Percentiles rank a stretch among this genome's conserved stretches.
These are phyloP conservation scores for Oreochromis niloticus DNA, from an alignment of 2,113 vertebrate genomes.

Conservation along the genomic window DNA sequence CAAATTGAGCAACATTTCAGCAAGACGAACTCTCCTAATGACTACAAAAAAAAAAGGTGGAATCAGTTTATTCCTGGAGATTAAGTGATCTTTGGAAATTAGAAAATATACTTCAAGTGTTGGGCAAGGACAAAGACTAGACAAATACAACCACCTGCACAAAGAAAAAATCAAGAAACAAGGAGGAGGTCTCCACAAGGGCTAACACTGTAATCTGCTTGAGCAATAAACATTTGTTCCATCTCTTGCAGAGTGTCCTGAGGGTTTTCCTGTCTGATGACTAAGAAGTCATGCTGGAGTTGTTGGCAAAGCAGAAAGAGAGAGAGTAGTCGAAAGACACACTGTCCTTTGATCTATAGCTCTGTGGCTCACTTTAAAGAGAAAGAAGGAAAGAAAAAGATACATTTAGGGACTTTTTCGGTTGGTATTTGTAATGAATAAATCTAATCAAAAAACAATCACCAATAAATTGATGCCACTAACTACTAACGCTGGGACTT, in stretches of 20 bases:
- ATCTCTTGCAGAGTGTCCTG: constrained; percentile 2
- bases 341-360: background rate
- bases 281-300: background rate
- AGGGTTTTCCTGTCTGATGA: constrained; percentile 29
- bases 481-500: background rate
- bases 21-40: background rate
- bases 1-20: background rate
- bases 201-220: background rate
- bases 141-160: background rate
- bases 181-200: background rate
- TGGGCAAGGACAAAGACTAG: background rate
- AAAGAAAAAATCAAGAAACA: constrained; percentile 15
- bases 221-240: constrained; percentile 41
- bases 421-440: background rate
- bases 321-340: background rate
- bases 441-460: background rate
- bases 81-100: background rate
- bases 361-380: background rate
- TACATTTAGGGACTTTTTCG: background rate
- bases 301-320: background rate
- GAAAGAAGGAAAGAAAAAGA: background rate
- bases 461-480: background rate
- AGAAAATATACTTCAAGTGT: background rate
- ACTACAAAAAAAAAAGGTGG: background rate
- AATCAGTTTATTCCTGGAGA: background rate